Conservation (phyloP, 2,113 vertebrate species). For the Promerops cafer region DNA sequence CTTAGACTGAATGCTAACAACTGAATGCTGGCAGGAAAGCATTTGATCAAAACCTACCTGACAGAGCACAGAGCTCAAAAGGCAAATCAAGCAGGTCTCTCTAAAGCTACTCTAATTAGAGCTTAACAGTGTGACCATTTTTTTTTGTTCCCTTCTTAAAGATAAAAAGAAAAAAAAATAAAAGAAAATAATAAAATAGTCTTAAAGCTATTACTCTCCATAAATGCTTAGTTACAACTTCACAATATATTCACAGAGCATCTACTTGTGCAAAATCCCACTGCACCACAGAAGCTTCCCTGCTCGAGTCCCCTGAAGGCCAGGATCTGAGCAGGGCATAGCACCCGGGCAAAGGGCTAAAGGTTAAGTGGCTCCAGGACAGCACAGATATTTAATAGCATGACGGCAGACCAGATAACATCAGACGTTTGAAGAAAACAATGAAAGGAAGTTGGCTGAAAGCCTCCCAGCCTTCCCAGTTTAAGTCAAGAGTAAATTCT, state of each 20-base stretch:
- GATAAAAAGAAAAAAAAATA: background rate
- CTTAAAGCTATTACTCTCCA: background rate
- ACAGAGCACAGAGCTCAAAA: constrained; percentile 19
- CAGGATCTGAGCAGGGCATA: background rate
- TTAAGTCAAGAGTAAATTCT: background rate
- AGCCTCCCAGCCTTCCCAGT: background rate
- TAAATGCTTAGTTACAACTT: background rate
- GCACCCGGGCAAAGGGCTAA: background rate
- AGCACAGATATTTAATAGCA: background rate
- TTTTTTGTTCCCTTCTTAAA: background rate
- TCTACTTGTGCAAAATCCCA: background rate
- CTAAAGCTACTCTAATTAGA: constrained; percentile 33
- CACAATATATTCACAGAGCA: background rate
- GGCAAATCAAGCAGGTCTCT: constrained; percentile 27
- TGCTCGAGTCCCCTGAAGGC: rapidly evolving
- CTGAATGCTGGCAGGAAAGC: constrained; percentile 23
- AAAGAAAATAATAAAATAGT: background rate
- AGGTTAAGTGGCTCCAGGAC: background rate
- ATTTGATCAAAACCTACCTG: constrained; percentile 40
- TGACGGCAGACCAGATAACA: background rate
- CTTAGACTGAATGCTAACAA: constrained; percentile 31
- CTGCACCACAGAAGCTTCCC: background rate
- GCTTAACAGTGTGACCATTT: background rate
- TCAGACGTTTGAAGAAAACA: constrained; percentile 30
- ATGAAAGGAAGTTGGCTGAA: constrained; percentile 32